Evolutionary conservation across 2,888 invertebrate species (phyloP).

Genomic region (Strigamia maritima): DNA sequence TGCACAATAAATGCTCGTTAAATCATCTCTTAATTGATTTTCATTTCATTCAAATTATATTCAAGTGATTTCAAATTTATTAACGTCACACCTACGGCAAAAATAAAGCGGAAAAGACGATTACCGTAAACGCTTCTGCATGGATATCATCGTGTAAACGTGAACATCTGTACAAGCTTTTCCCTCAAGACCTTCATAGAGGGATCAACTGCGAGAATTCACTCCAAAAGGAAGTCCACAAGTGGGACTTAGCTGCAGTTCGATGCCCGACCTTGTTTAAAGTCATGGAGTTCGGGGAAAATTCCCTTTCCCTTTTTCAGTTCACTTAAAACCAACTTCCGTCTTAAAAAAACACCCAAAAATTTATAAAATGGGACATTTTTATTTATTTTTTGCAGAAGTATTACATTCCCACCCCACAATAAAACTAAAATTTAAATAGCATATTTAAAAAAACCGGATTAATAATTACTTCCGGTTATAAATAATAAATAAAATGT

Average conservation of each 20-base stretch:
- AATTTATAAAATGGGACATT: background rate
- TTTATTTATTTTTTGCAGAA: background rate
- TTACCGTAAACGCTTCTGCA: background rate
- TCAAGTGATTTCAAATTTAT: background rate
- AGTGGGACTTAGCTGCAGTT: conserved; percentile 4
- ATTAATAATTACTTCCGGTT: no score
- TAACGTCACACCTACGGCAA: background rate
- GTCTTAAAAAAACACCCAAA: background rate
- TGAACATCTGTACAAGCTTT: background rate
- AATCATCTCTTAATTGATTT: background rate
- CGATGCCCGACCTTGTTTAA: conserved; percentile 19
- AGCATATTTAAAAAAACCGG: no score
- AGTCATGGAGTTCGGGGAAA: conserved; percentile 1
- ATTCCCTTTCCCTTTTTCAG: background rate
- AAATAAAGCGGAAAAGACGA: background rate
- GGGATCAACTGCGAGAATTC: background rate
- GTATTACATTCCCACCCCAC: no score
- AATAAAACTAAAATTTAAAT: no score
- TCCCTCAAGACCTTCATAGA: background rate
- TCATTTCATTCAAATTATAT: background rate
- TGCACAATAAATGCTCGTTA: background rate
- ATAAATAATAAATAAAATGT: no score
- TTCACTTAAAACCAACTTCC: background rate
- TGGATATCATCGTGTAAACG: background rate
- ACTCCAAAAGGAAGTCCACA: conserved; percentile 6